Conservation (phyloP, 1,140 invertebrate species). For the Linepithema humile region DNA sequence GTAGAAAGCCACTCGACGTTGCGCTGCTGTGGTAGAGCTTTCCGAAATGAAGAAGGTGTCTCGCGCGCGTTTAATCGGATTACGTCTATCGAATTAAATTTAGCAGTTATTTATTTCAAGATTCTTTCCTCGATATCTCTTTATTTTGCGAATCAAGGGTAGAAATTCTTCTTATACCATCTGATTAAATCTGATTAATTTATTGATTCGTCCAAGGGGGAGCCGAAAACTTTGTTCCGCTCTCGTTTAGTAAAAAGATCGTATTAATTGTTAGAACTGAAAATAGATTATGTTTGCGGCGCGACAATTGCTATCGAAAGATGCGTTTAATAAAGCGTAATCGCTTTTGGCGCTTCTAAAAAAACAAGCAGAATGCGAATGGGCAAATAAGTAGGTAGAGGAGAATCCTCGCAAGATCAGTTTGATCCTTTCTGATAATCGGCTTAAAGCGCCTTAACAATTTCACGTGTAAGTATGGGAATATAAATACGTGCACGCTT, state of each 20-base stretch:
- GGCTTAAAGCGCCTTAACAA: constrained; percentile 79
- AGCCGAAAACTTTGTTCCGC: too few relatives aligned
- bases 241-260: too few relatives aligned
- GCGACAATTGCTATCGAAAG: background rate
- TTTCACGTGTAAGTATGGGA: constrained; percentile 74
- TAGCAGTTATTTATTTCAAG: constrained; percentile 39
- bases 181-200: constrained; percentile 24
- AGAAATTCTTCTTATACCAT: background rate
- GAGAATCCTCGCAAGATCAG: constrained; percentile 76
- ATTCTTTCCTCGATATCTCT: constrained; percentile 26
- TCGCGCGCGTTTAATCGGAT: constrained; percentile 52
- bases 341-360: background rate
- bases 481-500: constrained; percentile 74
- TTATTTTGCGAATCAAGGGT: constrained; percentile 12
- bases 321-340: background rate
- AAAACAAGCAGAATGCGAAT: background rate
- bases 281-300: background rate
- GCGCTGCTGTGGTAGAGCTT: constrained; percentile 35
- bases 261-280: too few relatives aligned
- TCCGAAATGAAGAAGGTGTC: constrained; percentile 29
- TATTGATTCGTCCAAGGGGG: too few relatives aligned
- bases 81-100: constrained; percentile 52
- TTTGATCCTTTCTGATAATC: constrained; percentile 78
- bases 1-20: constrained; percentile 7
- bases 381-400: constrained; percentile 57